These are phyloP conservation scores for Arctia plantaginis DNA, from an alignment of 2,888 invertebrate genomes.

Conservation along the genomic window DNA sequence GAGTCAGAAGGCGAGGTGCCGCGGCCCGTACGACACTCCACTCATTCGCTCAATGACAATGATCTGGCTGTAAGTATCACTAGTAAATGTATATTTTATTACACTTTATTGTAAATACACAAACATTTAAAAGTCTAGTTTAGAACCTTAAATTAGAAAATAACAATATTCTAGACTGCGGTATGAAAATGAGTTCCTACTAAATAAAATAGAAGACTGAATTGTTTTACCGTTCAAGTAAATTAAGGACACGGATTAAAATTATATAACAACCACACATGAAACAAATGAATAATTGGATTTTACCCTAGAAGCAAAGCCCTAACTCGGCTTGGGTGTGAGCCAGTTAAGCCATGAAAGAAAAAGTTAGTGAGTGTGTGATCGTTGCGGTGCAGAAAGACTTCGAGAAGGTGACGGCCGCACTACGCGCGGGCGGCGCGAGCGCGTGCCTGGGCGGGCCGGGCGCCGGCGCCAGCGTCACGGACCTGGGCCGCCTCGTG, in stretches of 20 bases:
- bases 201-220: not conserved
- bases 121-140: not conserved
- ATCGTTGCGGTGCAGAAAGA: slow-evolving; percentile 84
- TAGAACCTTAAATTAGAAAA: not conserved
- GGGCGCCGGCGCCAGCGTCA: slow-evolving; percentile 59
- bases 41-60: slow-evolving; percentile 95
- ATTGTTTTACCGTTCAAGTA: not conserved
- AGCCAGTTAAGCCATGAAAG: not conserved
- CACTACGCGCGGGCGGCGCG: slow-evolving; percentile 65
- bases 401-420: slow-evolving; percentile 89
- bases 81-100: no score
- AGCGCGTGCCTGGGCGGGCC: slow-evolving; percentile 72
- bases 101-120: not conserved
- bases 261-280: not conserved
- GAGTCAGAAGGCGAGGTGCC: slow-evolving; percentile 94
- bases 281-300: no score
- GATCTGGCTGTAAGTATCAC: slow-evolving; percentile 90
- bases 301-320: no score
- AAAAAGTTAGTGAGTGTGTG: not conserved
- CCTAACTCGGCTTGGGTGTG: no score
- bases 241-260: not conserved
- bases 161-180: not conserved
- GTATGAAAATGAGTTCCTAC: not conserved
- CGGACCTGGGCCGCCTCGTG: slow-evolving; percentile 53
- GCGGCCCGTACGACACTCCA: slow-evolving; percentile 87